These are phyloP conservation scores for Petrocephalus schoutedeni DNA, from an alignment of 2,797 vertebrate genomes.

Conservation along the genomic window DNA sequence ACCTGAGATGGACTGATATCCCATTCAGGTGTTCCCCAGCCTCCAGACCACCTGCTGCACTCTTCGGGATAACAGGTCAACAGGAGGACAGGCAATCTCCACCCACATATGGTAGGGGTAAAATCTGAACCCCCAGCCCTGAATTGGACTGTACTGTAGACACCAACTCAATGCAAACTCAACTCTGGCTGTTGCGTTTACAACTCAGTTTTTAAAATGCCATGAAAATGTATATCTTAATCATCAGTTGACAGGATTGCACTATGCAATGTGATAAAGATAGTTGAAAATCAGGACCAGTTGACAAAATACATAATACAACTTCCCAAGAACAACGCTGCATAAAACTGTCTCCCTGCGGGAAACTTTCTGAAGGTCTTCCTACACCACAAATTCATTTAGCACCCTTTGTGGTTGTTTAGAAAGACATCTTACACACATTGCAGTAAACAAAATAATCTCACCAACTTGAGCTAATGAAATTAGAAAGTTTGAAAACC, in stretches of 20 bases:
- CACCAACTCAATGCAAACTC: not conserved
- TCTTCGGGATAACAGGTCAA: no score
- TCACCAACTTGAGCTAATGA: not conserved
- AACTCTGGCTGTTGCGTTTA: not conserved
- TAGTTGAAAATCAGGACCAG: not conserved
- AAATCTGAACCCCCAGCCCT: not conserved
- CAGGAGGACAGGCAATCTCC: no score
- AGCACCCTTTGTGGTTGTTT: not conserved
- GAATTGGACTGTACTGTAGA: not conserved
- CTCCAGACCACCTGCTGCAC: no score
- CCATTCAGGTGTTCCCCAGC: no score
- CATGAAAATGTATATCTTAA: not conserved
- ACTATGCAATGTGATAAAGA: slow-evolving; percentile 3
- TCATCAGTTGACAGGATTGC: not conserved
- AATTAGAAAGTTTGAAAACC: not conserved
- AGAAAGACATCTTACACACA: not conserved
- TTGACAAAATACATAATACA: not conserved
- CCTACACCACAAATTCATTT: not conserved
- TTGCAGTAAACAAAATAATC: not conserved
- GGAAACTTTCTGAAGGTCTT: not conserved
- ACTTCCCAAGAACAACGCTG: not conserved
- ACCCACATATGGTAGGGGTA: no score
- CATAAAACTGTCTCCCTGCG: not conserved
- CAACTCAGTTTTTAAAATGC: not conserved
- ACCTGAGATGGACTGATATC: no score